Evolutionary conservation across 2,113 vertebrate genomes (phyloP).

Genomic region (Sinocyclocheilus anshuiensis): DNA sequence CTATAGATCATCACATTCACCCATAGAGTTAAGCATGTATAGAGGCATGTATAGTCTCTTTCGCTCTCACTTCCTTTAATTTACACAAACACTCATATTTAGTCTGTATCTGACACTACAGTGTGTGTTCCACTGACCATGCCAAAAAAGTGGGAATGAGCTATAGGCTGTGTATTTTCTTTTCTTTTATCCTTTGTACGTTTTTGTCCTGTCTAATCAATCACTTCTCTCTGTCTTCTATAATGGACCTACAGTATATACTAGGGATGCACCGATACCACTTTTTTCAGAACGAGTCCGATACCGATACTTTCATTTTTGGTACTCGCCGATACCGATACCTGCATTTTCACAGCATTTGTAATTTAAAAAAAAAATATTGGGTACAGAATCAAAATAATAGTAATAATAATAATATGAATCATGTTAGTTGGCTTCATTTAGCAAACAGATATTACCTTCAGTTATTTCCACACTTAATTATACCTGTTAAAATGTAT

Average conservation of each 20-base stretch:
- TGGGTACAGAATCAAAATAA: too few species aligned
- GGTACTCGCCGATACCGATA: too few species aligned
- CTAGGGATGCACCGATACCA: too few species aligned
- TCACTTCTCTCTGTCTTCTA: conserved; percentile 7
- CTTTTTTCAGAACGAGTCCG: too few species aligned
- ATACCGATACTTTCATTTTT: too few species aligned
- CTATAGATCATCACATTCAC: not conserved
- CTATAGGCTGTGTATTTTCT: not conserved
- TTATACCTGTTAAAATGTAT: too few species aligned
- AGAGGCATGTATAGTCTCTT: not conserved
- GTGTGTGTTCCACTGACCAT: not conserved
- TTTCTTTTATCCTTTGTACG: not conserved
- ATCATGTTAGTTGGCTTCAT: too few species aligned
- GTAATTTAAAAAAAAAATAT: too few species aligned
- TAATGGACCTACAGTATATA: not conserved
- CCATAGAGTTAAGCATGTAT: not conserved
- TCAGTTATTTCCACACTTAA: too few species aligned
- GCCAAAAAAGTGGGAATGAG: not conserved
- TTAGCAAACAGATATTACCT: too few species aligned
- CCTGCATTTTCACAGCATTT: too few species aligned
- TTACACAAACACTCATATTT: not conserved
- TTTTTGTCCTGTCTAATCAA: not conserved
- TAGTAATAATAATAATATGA: too few species aligned
- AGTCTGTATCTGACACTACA: not conserved
- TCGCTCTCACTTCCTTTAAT: not conserved